Conservation (phyloP, 2,888 invertebrate species). For the Geophilus truncorum region DNA sequence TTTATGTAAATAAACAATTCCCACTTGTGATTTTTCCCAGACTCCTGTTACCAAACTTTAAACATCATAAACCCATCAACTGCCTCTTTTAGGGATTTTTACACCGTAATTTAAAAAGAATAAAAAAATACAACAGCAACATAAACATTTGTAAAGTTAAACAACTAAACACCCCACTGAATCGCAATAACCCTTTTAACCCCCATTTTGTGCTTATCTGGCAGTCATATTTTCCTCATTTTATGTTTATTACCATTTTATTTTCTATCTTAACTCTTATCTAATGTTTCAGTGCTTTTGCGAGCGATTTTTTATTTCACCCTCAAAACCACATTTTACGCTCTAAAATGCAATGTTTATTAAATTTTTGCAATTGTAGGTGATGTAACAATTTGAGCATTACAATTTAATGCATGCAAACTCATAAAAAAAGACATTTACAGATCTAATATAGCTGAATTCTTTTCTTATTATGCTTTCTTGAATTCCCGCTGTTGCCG, state of each 20-base stretch:
- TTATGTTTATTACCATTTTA: background rate
- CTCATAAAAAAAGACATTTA: no score
- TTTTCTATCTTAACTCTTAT: background rate
- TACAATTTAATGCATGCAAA: background rate
- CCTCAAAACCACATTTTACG: background rate
- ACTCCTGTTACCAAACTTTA: background rate
- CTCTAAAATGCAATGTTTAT: background rate
- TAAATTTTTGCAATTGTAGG: background rate
- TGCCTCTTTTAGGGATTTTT: background rate
- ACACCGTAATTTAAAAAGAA: background rate
- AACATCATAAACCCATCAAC: constrained; percentile 8
- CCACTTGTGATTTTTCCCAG: background rate
- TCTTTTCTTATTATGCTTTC: background rate
- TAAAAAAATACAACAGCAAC: background rate
- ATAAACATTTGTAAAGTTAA: background rate
- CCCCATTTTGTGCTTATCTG: constrained; percentile 7
- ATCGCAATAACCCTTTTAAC: constrained; percentile 18
- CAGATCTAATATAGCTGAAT: background rate
- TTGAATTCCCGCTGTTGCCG: background rate
- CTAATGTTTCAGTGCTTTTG: background rate
- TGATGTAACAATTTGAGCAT: background rate
- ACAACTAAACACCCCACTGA: background rate
- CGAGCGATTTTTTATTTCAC: background rate
- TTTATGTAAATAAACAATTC: background rate
- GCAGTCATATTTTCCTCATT: background rate